Conservation (phyloP, 2,797 vertebrate genomes). For the Danio albolineatus region DNA sequence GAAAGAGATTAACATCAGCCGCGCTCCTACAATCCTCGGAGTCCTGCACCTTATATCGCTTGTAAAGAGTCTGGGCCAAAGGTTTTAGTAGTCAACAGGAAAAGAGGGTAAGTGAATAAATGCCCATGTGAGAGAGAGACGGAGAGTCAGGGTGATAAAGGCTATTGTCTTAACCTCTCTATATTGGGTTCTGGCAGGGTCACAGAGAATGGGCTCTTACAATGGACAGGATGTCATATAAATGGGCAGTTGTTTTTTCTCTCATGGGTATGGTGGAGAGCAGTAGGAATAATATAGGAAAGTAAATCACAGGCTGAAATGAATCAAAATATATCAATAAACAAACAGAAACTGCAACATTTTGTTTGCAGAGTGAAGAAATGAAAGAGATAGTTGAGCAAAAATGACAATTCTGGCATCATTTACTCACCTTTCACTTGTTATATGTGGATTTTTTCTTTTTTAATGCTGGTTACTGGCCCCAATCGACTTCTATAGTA, state of each 20-base stretch:
- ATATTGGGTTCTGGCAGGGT: conserved; percentile 68
- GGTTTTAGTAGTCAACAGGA: conserved; percentile 23
- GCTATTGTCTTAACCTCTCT: conserved; percentile 72
- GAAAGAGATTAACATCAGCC: conserved; percentile 26
- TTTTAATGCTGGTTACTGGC: too few species aligned
- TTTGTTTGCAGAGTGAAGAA: background rate
- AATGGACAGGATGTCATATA: conserved; percentile 74
- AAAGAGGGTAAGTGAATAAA: conserved; percentile 27
- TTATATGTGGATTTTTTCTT: too few species aligned
- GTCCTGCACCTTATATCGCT: conserved; percentile 10
- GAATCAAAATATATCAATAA: background rate
- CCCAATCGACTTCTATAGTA: too few species aligned
- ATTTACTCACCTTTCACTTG: too few species aligned
- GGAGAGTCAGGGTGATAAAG: conserved; percentile 52
- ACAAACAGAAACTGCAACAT: background rate
- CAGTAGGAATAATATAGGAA: conserved; percentile 54
- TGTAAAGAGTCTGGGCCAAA: conserved; percentile 23
- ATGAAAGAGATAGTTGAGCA: too few species aligned
- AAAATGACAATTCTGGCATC: too few species aligned
- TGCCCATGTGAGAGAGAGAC: conserved; percentile 28
- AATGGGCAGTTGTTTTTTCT: conserved; percentile 67
- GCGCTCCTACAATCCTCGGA: background rate
- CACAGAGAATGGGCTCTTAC: conserved; percentile 62
- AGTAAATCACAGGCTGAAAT: conserved; percentile 2
- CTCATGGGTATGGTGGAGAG: conserved; percentile 63